Conservation (phyloP, 2,888 invertebrate species). For the Venusia cambrica region DNA sequence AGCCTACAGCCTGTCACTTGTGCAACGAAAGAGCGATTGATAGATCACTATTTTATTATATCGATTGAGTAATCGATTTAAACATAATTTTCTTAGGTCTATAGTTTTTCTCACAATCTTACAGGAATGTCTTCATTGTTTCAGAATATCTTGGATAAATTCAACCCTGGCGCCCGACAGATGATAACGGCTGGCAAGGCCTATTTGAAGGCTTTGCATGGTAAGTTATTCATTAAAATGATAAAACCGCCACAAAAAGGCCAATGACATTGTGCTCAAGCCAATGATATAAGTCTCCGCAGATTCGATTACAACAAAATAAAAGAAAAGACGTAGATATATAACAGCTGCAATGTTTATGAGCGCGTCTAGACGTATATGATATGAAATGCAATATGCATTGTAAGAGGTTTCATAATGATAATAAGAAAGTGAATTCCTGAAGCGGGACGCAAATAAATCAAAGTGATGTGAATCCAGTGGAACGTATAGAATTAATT, state of each 20-base stretch:
- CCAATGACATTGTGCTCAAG: constrained; percentile 6
- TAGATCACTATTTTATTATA: constrained; percentile 31
- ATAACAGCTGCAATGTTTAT: constrained; percentile 22
- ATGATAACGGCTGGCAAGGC: constrained; percentile 96
- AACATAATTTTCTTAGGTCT: constrained; percentile 14
- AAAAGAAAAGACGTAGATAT: constrained; percentile 10
- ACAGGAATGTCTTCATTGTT: constrained; percentile 72
- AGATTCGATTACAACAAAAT: constrained; percentile 12
- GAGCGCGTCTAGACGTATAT: constrained; percentile 29
- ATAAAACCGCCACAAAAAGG: constrained; percentile 8
- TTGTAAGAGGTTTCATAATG: constrained; percentile 22
- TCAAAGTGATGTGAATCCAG: constrained; percentile 56
- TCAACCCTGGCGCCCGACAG: constrained; percentile 96
- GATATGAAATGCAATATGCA: constrained; percentile 28
- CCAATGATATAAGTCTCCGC: constrained; percentile 16
- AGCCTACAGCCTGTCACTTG: constrained; percentile 26
- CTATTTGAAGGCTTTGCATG: constrained; percentile 95
- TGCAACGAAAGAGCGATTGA: constrained; percentile 39
- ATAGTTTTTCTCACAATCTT: constrained; percentile 9
- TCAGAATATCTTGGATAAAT: constrained; percentile 97
- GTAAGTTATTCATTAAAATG: constrained; percentile 81
- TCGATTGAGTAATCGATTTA: constrained; percentile 26
- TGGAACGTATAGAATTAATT: constrained; percentile 72
- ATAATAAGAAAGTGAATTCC: constrained; percentile 37
- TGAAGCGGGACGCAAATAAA: constrained; percentile 39